Evolutionary conservation across 2,888 invertebrate genomes (phyloP), one percentile per base, ranked within the genome.

Genomic region (Himalopsyche kuldschensis): DNA sequence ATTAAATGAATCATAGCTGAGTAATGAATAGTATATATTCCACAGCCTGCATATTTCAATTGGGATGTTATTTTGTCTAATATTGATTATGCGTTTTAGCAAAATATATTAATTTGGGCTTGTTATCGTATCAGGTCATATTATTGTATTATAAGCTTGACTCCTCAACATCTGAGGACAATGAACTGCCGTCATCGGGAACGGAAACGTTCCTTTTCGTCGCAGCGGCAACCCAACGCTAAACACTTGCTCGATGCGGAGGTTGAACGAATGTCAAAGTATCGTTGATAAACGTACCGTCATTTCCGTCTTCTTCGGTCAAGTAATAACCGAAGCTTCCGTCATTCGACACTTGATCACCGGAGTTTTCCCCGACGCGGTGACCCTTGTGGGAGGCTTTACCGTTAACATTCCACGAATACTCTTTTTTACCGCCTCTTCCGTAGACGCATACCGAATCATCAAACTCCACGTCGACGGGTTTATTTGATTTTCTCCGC

Each of bases 321-420:
- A 92, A 86, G 81, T 91, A 91, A 86, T 92, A 92, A 1, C 91
- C 92, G 78, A 90, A 92, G 80, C 91, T 91, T 0, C 91, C 91
- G 75, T 91, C 91, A 84, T 90, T 90, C 0, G 91, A 91, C 2
- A 90, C 87, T 76, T 90, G 90, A 83, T 91, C 91, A 2, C 87
- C 89, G 84, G 76, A 79, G 15, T 75, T 77, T 30, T 76, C 78
- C 31, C 79, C 47, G n/a, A 41, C 77, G 24, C 76, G 75, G 89
- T 90, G 10, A 90, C 91, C 80, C 20, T 79, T 90, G 89, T 10
- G 87, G 88, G 24, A 27, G 75, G n/a, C 81, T 76, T 78, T 41
- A 27, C 80, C 30, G 6, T 41, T 32, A 8, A 81, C 47, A 31
- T 83, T 85, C 86, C 85, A 86, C 41, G 80, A 82, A 47, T 86